phyloP scores from a whole-genome alignment of 2,113 vertebrate genomes.

The Phyllostomus hastatus region DNA sequence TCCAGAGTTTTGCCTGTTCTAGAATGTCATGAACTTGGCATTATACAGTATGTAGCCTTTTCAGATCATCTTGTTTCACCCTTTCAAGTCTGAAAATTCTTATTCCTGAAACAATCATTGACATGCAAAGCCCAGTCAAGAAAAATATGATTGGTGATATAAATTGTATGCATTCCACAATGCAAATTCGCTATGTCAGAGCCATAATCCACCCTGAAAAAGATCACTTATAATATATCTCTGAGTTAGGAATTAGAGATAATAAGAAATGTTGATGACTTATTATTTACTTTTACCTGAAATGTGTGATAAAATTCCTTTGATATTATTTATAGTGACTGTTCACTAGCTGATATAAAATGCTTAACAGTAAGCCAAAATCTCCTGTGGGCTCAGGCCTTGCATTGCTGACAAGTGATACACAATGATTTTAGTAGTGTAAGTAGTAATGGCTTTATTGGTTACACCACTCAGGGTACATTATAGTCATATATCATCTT shows the following conservation, averaged over 20 bases:
- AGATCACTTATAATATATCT: background rate
- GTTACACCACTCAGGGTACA: background rate
- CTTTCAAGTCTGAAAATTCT: background rate
- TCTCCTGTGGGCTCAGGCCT: background rate
- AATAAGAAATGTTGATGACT: background rate
- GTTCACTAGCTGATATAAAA: constrained; percentile 48
- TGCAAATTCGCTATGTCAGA: background rate
- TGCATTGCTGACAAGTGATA: background rate
- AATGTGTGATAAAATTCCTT: constrained; percentile 47
- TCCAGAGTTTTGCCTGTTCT: background rate
- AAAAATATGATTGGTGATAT: constrained; percentile 12
- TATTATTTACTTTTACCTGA: background rate
- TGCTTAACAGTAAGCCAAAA: background rate
- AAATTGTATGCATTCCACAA: background rate
- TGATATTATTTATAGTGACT: background rate
- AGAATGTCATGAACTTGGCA: background rate
- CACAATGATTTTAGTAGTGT: background rate
- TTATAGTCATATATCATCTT: constrained; percentile 48
- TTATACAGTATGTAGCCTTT: background rate
- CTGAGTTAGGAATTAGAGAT: background rate
- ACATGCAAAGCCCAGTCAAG: background rate
- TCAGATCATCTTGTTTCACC: background rate
- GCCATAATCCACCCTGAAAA: background rate
- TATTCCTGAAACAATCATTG: background rate
- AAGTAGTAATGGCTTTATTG: background rate